A percentile compares a stretch with the other conserved stretches of the same genome.
Evolutionary conservation across 2,797 vertebrate species (phyloP).

Genomic region (Carapus acus): DNA sequence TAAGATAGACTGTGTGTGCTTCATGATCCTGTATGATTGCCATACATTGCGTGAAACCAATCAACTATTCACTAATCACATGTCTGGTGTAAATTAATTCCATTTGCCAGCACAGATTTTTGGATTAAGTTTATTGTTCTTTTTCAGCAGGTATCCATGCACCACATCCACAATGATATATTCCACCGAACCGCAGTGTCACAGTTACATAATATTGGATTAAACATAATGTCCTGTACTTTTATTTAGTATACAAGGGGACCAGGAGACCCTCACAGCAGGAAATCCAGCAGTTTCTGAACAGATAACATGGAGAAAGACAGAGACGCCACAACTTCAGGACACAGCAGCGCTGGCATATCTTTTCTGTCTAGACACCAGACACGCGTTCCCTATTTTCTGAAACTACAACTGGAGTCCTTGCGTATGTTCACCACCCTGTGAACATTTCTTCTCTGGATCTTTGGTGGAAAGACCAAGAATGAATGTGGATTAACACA

Average conservation of each 20-base stretch:
- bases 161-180: constrained; percentile 72
- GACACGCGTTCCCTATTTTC: too few species aligned
- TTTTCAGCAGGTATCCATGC: constrained; percentile 74
- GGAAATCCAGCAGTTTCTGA: constrained; percentile 46
- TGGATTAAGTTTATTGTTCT: constrained; percentile 65
- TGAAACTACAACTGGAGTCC: too few species aligned
- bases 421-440: too few species aligned
- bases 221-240: constrained; percentile 59
- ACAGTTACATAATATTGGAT: constrained; percentile 55
- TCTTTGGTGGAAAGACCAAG: too few species aligned
- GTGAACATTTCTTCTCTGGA: too few species aligned
- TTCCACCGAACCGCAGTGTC: constrained; percentile 71
- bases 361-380: not conserved
- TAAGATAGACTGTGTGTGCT: too few species aligned
- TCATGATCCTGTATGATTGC: too few species aligned
- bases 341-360: not conserved
- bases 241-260: constrained; percentile 47
- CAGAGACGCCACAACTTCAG: constrained; percentile 12
- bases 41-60: too few species aligned
- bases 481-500: too few species aligned
- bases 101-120: constrained; percentile 45
- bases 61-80: too few species aligned
- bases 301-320: constrained; percentile 20
- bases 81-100: constrained; percentile 8
- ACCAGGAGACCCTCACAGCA: constrained; percentile 26